Evolutionary conservation across 2,888 invertebrate genomes (phyloP).

Genomic region (Caenorhabditis doughertyi): DNA sequence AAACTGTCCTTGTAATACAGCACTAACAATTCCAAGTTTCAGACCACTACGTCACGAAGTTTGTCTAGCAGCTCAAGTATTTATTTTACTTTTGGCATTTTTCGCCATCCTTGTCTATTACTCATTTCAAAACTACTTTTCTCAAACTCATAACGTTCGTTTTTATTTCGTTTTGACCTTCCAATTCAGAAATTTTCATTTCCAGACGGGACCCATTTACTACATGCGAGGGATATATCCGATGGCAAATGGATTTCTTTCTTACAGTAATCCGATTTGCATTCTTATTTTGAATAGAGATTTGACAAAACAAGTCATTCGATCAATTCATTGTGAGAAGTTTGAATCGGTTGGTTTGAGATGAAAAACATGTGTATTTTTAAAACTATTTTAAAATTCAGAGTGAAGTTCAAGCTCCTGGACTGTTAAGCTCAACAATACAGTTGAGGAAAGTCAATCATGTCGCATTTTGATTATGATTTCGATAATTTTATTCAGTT

Average conservation of each 20-base stretch:
- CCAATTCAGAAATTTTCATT: too few species aligned
- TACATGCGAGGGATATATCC: slow-evolving; percentile 53
- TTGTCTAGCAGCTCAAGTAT: slow-evolving; percentile 40
- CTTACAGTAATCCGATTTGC: slow-evolving; percentile 9
- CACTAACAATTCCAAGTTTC: neutral
- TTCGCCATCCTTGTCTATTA: slow-evolving; percentile 52
- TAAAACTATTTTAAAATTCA: too few species aligned
- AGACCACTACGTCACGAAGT: slow-evolving; percentile 51
- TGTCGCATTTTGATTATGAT: too few species aligned
- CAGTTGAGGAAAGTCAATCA: too few species aligned
- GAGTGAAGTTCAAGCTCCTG: too few species aligned
- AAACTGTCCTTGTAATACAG: too few species aligned
- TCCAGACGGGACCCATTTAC: slow-evolving; percentile 59
- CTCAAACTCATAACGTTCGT: slow-evolving; percentile 47
- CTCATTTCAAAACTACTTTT: slow-evolving; percentile 50
- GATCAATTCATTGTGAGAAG: slow-evolving; percentile 3
- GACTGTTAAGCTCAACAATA: too few species aligned
- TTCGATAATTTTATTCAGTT: too few species aligned
- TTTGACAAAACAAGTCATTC: neutral
- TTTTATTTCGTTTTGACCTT: too few species aligned
- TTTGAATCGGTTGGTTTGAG: neutral
- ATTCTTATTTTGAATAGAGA: slow-evolving; percentile 14
- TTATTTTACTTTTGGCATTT: slow-evolving; percentile 49
- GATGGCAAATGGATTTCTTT: slow-evolving; percentile 14
- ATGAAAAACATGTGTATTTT: too few species aligned